Conservation (phyloP, 2,888 invertebrate genomes). For the Cerceris ruficornis region DNA sequence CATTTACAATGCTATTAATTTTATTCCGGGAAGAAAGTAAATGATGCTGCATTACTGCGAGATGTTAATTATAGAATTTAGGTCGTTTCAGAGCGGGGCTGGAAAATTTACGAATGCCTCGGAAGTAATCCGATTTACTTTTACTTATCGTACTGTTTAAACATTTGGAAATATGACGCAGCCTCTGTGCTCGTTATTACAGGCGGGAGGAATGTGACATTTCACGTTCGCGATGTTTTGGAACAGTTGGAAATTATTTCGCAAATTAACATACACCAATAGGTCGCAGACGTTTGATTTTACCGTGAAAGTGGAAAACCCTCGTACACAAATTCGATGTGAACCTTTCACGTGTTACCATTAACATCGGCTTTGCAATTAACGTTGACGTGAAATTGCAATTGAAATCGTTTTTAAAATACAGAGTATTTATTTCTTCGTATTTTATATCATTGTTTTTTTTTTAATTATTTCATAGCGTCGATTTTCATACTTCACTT, state of each 20-base stretch:
- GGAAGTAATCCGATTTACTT: conserved; percentile 52
- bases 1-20: conserved; percentile 43
- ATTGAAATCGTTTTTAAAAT: not conserved
- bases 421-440: not conserved
- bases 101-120: conserved; percentile 42
- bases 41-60: conserved; percentile 36
- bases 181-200: too few relatives aligned
- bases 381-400: not conserved
- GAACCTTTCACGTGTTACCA: not conserved
- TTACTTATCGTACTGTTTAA: conserved; percentile 48
- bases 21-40: conserved; percentile 19
- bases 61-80: conserved; percentile 47
- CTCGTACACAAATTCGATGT: not conserved
- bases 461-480: too few relatives aligned
- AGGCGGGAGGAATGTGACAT: not conserved
- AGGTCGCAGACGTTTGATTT: not conserved
- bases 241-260: not conserved
- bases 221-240: not conserved
- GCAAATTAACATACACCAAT: not conserved
- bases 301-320: not conserved
- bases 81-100: conserved; percentile 13
- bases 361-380: not conserved
- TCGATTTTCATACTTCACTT: too few relatives aligned
- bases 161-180: conserved; percentile 44
- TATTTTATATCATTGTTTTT: not conserved